Percentiles rank a stretch among this genome's conserved stretches.
phyloP scores from a whole-genome alignment of 2,797 vertebrate species.

The Austrolebias charrua region DNA sequence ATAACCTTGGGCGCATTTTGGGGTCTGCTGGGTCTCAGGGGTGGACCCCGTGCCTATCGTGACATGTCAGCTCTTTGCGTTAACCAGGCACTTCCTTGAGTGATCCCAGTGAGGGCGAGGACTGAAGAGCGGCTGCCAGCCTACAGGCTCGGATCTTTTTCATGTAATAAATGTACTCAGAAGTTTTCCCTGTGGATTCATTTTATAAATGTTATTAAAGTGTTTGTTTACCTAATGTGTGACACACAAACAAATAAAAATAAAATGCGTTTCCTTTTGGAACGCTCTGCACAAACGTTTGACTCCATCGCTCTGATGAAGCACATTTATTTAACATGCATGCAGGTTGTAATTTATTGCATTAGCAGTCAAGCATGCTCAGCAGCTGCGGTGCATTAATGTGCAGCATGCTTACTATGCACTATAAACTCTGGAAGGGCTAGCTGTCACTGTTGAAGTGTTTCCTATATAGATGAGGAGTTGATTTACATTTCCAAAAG shows the following conservation, averaged over 20 bases:
- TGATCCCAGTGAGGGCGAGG: constrained; percentile 63
- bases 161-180: not conserved
- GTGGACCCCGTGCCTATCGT: constrained; percentile 75
- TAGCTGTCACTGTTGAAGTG: constrained; percentile 58
- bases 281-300: not conserved
- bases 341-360: constrained; percentile 40
- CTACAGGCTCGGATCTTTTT: constrained; percentile 5
- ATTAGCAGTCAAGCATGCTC: constrained; percentile 57
- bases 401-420: constrained; percentile 66
- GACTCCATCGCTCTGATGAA: constrained; percentile 27
- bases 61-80: constrained; percentile 71
- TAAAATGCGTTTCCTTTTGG: not conserved
- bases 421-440: constrained; percentile 56
- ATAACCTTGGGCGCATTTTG: constrained; percentile 78
- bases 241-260: too few species aligned
- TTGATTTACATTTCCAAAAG: constrained; percentile 68
- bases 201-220: too few species aligned
- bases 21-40: constrained; percentile 66
- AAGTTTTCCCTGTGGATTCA: too few species aligned
- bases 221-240: too few species aligned
- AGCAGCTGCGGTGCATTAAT: constrained; percentile 69
- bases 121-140: constrained; percentile 51
- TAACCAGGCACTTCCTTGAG: constrained; percentile 83
- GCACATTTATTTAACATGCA: constrained; percentile 9
- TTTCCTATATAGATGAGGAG: constrained; percentile 58